These are phyloP conservation scores for Apantesis nais DNA, from an alignment of 2,888 invertebrate genomes.

Conservation along the genomic window DNA sequence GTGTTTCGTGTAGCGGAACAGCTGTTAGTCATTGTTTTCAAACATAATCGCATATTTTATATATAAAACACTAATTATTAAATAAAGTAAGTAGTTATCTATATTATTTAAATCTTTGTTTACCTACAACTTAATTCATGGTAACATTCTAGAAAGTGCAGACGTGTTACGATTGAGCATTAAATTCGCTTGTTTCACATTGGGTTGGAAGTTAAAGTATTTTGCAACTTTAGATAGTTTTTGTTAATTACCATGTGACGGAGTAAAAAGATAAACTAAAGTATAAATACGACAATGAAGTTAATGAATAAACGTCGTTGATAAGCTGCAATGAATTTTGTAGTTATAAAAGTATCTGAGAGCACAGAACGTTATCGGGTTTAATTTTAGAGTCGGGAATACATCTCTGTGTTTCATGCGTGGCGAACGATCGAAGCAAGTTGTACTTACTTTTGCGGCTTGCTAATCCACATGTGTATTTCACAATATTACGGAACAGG, in stretches of 20 bases:
- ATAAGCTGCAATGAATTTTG: constrained; percentile 51
- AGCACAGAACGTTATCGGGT: constrained; percentile 50
- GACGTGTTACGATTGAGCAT: constrained; percentile 44
- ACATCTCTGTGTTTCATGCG: constrained; percentile 22
- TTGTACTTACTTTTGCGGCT: constrained; percentile 79
- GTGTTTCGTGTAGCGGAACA: constrained; percentile 9
- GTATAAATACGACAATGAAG: constrained; percentile 42
- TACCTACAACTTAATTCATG: constrained; percentile 30
- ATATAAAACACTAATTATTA: constrained; percentile 9
- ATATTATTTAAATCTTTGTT: constrained; percentile 4
- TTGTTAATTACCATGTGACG: constrained; percentile 28
- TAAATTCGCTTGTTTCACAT: constrained; percentile 20
- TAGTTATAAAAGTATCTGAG: constrained; percentile 36
- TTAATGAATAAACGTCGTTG: constrained; percentile 41
- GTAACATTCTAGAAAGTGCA: constrained; percentile 65
- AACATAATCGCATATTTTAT: background rate
- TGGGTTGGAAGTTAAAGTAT: constrained; percentile 26
- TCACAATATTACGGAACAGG: constrained; percentile 80
- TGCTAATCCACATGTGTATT: constrained; percentile 81
- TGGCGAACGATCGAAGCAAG: constrained; percentile 19
- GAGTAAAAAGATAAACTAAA: constrained; percentile 37
- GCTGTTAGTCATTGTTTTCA: constrained; percentile 9
- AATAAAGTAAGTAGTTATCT: background rate
- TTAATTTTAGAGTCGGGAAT: constrained; percentile 58
- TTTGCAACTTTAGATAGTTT: constrained; percentile 26